phyloP scores from a whole-genome alignment of 2,888 invertebrate genomes.

The Ophioninae sp. region DNA sequence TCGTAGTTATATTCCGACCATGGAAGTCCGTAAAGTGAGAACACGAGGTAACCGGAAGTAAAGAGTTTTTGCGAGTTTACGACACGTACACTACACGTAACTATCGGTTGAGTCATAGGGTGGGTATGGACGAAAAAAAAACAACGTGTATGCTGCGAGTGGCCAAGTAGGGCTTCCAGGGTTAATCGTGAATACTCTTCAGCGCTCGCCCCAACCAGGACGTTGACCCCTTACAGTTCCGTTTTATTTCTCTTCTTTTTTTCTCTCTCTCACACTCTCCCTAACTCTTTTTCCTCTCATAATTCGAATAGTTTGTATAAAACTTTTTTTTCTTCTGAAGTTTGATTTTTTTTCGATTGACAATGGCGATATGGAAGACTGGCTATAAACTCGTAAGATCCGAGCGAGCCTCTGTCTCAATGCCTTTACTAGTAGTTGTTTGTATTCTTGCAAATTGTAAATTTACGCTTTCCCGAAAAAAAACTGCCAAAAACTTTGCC shows the following conservation, averaged over 20 bases:
- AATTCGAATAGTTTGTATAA: not conserved
- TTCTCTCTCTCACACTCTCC: constrained; percentile 3
- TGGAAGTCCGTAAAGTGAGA: constrained; percentile 67
- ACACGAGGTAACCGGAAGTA: constrained; percentile 55
- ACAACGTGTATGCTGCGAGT: constrained; percentile 51
- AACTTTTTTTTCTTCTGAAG: not conserved
- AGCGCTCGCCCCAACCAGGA: constrained; percentile 53
- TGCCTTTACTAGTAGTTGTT: constrained; percentile 43
- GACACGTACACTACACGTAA: constrained; percentile 25
- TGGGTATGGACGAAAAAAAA: constrained; percentile 58
- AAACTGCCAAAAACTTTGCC: not conserved
- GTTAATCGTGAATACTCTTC: constrained; percentile 60
- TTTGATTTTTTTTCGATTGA: constrained; percentile 18
- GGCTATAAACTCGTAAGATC: constrained; percentile 50
- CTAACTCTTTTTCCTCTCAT: constrained; percentile 9
- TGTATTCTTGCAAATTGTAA: constrained; percentile 16
- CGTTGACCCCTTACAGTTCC: constrained; percentile 64
- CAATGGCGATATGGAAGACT: constrained; percentile 47
- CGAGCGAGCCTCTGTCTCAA: constrained; percentile 59
- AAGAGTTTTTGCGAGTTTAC: constrained; percentile 45
- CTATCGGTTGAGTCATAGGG: constrained; percentile 56
- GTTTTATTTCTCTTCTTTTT: constrained; percentile 43
- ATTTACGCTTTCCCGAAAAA: not conserved
- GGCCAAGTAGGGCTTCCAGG: constrained; percentile 62
- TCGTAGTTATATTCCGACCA: constrained; percentile 44